Percentiles rank a stretch among this genome's conserved stretches.
Evolutionary conservation across 2,113 vertebrate species (phyloP).

Genomic region (Rhinopomastus cyanomelas): DNA sequence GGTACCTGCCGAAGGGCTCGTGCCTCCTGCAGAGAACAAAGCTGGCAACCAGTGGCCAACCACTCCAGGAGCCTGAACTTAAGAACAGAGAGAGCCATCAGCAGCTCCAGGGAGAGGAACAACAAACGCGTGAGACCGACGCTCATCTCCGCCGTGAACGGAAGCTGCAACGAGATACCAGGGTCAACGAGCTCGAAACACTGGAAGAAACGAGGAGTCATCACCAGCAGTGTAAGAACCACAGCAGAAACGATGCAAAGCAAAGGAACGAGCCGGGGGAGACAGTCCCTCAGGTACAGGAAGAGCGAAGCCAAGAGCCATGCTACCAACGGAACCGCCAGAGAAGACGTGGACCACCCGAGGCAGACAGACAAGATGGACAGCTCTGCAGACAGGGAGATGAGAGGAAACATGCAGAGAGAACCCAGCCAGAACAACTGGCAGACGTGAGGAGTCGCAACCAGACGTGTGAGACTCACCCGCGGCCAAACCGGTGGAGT

Average conservation of each 20-base stretch:
- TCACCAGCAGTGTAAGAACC: rapidly evolving
- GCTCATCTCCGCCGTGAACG: rapidly evolving
- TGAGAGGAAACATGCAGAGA: background rate
- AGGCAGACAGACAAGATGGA: background rate
- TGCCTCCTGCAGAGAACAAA: slow-evolving; percentile 15
- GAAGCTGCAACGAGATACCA: background rate
- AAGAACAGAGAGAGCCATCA: background rate
- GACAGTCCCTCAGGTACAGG: rapidly evolving
- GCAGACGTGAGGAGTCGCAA: background rate
- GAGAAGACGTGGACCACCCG: background rate
- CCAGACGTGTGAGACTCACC: background rate
- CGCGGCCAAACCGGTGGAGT: background rate
- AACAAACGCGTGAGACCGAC: rapidly evolving
- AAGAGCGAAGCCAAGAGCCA: background rate
- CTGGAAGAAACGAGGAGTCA: rapidly evolving
- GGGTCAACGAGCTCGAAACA: background rate
- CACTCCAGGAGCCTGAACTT: background rate
- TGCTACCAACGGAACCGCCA: rapidly evolving
- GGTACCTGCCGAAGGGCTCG: background rate
- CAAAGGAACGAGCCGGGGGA: rapidly evolving
- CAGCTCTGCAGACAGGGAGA: background rate
- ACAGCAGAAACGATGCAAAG: rapidly evolving
- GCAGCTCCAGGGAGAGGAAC: background rate
- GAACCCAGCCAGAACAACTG: background rate
- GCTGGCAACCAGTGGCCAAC: background rate